Evolutionary conservation across 2,113 vertebrate species (phyloP).

Genomic region (Alces alces): DNA sequence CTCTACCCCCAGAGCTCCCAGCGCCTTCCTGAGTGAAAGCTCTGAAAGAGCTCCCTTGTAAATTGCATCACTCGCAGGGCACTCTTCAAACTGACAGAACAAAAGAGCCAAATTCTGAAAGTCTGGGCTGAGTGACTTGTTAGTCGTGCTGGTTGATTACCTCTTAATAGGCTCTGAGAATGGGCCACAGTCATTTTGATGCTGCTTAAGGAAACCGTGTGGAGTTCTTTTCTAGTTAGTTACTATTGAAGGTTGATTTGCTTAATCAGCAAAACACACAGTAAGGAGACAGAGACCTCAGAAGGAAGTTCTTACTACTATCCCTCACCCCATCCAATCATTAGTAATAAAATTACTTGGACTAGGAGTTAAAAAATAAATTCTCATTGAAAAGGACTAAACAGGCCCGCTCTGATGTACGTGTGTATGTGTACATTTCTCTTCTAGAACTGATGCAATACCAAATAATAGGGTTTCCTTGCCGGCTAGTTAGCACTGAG

Average conservation of each 20-base stretch:
- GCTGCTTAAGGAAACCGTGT: constrained; percentile 45
- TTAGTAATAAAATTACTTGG: not conserved
- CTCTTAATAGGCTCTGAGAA: constrained; percentile 52
- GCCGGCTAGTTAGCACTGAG: not conserved
- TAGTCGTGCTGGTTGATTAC: constrained; percentile 62
- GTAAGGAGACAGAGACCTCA: rapidly evolving
- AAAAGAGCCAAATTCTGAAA: constrained; percentile 77
- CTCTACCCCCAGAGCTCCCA: constrained; percentile 77
- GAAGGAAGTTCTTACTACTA: not conserved
- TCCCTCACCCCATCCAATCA: not conserved
- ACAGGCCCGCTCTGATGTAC: not conserved
- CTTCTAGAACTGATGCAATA: not conserved
- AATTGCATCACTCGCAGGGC: constrained; percentile 77
- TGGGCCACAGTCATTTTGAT: not conserved
- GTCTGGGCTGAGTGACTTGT: constrained; percentile 73
- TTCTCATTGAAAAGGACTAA: not conserved
- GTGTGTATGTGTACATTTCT: not conserved
- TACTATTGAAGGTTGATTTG: constrained; percentile 15
- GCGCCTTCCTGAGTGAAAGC: constrained; percentile 81
- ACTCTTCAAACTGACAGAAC: constrained; percentile 81
- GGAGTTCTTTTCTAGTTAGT: constrained; percentile 2
- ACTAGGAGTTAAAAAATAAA: not conserved
- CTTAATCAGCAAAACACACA: not conserved
- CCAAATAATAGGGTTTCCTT: not conserved
- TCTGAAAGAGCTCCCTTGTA: constrained; percentile 79